phyloP scores from a whole-genome alignment of 35 echinoderm and acorn worm genomes.

The Lytechinus variegatus region DNA sequence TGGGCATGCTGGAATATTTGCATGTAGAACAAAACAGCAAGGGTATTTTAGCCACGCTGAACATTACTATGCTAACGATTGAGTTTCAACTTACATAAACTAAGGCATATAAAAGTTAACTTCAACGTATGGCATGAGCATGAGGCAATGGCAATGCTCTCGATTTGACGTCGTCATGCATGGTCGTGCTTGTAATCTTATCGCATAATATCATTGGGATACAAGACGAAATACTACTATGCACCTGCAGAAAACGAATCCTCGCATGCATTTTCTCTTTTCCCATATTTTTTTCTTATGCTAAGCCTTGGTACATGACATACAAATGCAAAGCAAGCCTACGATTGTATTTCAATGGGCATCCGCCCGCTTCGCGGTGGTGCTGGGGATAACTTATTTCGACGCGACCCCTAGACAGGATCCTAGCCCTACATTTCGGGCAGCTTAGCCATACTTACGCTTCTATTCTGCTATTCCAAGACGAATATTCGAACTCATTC shows the following conservation, averaged over 20 bases:
- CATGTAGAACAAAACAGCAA: too few species aligned
- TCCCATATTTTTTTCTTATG: background rate
- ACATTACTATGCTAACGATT: too few species aligned
- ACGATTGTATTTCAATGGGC: slow-evolving; percentile 10
- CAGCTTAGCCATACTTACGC: slow-evolving; percentile 25
- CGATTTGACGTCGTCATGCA: too few species aligned
- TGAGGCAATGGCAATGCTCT: too few species aligned
- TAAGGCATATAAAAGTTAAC: too few species aligned
- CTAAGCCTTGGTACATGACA: background rate
- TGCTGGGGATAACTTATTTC: background rate
- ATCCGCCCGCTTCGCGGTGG: background rate
- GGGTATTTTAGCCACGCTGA: too few species aligned
- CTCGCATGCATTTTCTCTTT: background rate
- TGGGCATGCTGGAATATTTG: too few species aligned
- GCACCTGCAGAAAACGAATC: slow-evolving; percentile 8
- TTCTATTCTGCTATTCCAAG: slow-evolving; percentile 50
- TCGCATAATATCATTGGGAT: background rate
- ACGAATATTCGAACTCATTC: slow-evolving; percentile 41
- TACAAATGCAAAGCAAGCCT: background rate
- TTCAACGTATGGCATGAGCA: too few species aligned
- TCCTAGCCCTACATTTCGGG: background rate
- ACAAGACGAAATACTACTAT: background rate
- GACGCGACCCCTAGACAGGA: too few species aligned
- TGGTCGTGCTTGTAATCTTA: too few species aligned
- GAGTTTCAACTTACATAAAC: too few species aligned